These are phyloP conservation scores for Pleuronectes platessa DNA, from an alignment of 2,113 vertebrate species.

Conservation along the genomic window DNA sequence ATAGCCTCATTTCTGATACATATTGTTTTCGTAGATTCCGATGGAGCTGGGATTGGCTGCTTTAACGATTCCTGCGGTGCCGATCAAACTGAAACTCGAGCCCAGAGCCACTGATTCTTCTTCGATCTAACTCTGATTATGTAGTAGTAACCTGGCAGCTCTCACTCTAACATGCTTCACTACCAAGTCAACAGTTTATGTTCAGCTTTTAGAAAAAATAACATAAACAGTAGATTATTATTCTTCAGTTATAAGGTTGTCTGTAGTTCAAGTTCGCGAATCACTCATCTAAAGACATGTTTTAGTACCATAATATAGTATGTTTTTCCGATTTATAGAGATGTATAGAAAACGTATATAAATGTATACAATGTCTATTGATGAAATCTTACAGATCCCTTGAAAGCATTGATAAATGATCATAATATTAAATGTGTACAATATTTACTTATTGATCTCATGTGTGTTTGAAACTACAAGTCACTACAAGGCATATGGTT, in stretches of 20 bases:
- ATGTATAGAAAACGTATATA: too few relatives aligned
- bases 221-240: neutral
- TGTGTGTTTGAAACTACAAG: too few relatives aligned
- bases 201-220: neutral
- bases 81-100: conserved; percentile 79
- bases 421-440: too few relatives aligned
- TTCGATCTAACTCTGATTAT: conserved; percentile 7
- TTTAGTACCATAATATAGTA: too few relatives aligned
- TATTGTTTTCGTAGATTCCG: conserved; percentile 68
- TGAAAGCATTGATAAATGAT: too few relatives aligned
- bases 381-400: too few relatives aligned
- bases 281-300: too few relatives aligned
- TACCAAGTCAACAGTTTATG: neutral
- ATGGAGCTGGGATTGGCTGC: conserved; percentile 60
- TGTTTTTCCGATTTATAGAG: too few relatives aligned
- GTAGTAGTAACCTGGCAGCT: neutral
- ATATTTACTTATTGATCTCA: too few relatives aligned
- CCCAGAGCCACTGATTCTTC: conserved; percentile 43
- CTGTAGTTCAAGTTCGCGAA: too few relatives aligned
- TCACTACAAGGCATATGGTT: too few relatives aligned
- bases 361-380: too few relatives aligned
- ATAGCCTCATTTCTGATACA: neutral
- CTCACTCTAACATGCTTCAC: neutral
- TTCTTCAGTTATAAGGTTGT: neutral
- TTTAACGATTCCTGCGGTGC: conserved; percentile 71